These are phyloP conservation scores for Asbolus verrucosus DNA, from an alignment of 1,140 invertebrate species.

Conservation along the genomic window DNA sequence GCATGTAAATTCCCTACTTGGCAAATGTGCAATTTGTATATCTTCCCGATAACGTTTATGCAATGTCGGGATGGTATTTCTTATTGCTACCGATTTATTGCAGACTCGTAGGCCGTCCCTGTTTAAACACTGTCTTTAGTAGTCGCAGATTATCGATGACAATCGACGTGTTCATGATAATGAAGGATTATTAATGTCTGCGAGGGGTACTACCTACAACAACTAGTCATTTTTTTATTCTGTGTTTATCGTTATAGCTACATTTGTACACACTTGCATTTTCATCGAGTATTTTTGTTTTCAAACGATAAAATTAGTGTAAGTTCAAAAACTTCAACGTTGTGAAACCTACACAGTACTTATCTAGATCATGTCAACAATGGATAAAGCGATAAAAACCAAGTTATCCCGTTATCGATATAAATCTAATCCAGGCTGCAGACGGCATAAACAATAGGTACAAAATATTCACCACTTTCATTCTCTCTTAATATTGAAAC, in stretches of 20 bases:
- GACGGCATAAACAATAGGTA: no score
- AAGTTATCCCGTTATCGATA: slow-evolving; percentile 15
- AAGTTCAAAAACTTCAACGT: no score
- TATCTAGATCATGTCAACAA: slow-evolving; percentile 22
- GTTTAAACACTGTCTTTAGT: slow-evolving; percentile 25
- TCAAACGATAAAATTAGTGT: no score
- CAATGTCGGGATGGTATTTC: background rate
- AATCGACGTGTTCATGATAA: background rate
- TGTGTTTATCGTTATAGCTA: no score
- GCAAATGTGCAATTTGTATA: slow-evolving; percentile 31
- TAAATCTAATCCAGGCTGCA: no score
- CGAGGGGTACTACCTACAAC: no score
- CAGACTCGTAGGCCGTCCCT: slow-evolving; percentile 2
- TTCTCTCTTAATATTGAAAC: no score
- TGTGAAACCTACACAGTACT: background rate
- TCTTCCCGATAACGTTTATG: slow-evolving; percentile 20
- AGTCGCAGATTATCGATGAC: background rate
- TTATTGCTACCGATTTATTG: slow-evolving; percentile 16
- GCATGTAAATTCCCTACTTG: slow-evolving; percentile 21
- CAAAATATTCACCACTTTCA: no score
- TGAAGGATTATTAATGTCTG: background rate
- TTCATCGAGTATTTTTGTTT: no score
- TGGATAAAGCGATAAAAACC: slow-evolving; percentile 5
- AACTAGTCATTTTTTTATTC: no score
- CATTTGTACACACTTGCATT: no score